A percentile compares a stretch with the other conserved stretches of the same genome.
Evolutionary conservation across 2,797 vertebrate genomes (phyloP).

Genomic region (Siniperca scherzeri): DNA sequence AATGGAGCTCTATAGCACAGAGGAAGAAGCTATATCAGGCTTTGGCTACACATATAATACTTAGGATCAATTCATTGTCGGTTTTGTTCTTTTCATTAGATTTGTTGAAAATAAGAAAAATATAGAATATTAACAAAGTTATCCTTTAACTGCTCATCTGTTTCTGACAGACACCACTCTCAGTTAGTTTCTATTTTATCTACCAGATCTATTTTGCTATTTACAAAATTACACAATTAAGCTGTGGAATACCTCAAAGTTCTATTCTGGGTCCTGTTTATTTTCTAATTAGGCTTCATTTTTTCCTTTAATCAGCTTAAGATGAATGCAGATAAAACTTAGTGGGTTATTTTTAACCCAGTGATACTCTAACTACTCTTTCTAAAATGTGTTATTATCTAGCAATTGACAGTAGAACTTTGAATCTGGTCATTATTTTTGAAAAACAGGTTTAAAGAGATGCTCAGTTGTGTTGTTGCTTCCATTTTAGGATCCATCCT

Average conservation of each 20-base stretch:
- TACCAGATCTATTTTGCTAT: not conserved
- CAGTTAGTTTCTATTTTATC: not conserved
- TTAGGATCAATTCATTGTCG: not conserved
- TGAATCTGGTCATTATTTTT: not conserved
- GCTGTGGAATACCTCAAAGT: conserved; percentile 30
- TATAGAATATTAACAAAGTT: not conserved
- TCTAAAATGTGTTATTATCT: not conserved
- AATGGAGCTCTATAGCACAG: not conserved
- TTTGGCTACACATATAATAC: not conserved
- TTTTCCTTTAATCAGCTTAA: not conserved
- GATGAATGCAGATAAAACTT: not conserved
- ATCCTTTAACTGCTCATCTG: not conserved
- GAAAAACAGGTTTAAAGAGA: not conserved
- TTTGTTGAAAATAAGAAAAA: not conserved
- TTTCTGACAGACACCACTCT: not conserved
- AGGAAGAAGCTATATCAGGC: not conserved
- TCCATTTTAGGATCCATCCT: not conserved
- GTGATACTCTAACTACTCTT: no score
- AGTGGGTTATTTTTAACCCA: not conserved
- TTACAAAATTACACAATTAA: not conserved
- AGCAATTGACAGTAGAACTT: not conserved
- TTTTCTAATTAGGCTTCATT: not conserved
- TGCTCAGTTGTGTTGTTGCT: not conserved
- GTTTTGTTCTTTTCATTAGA: not conserved
- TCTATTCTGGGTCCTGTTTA: conserved; percentile 21